Base-by-base conservation (phyloP, 1,140 invertebrate species). In the Drosophila subobscura region DNA sequence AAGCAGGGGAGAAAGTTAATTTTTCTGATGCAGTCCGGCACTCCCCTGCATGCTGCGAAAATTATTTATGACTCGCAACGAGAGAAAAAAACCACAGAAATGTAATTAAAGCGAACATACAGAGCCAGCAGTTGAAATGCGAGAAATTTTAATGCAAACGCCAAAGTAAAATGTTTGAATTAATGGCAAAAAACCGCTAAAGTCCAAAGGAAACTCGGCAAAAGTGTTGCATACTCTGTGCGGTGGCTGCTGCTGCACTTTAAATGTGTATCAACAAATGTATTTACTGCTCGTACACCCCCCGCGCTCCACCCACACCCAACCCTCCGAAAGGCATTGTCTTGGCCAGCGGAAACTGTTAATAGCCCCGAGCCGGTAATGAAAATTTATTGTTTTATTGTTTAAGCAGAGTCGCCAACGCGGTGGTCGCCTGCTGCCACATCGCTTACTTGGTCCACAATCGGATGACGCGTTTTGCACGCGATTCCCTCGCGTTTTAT, bases 351-450 rank as follows among this genome's bases (percentile, higher is more conserved):
- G 81, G 81, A 85, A 85, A 80, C 72, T 50, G 77, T 80, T 85
- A 85, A 85, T 85, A 85, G 81, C 81, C 68, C 64, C 65, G 77
- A 64, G 77, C 81, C 81, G 81, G 81, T 85, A 85, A 85, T 85
- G 81, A 85, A 85, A 86, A 85, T 85, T 85, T 85, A 85, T 85
- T 80, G 80, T 85, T 85, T 85, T 85, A 85, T 85, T 85, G 81
- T 86, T 85, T 85, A 86, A 86, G 77, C 77, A 71, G 45, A 72
- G 71, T 52, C 68, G 14, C 51, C 51, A 41, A 50, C 49, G 42
- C 71, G 55, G 41, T 55, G 16, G 40, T 59, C 54, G 41, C 29
- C 49, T 51, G 33, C 20, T 25, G 33, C 50, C 16, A n/a, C 37
- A 14, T 14, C 51, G 44, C 23, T 40, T n/a, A n/a, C 44, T 67